Evolutionary conservation across 2,888 invertebrate species (phyloP), one percentile per base, ranked within the genome.

Genomic region (Drosophila austrosaltans): DNA sequence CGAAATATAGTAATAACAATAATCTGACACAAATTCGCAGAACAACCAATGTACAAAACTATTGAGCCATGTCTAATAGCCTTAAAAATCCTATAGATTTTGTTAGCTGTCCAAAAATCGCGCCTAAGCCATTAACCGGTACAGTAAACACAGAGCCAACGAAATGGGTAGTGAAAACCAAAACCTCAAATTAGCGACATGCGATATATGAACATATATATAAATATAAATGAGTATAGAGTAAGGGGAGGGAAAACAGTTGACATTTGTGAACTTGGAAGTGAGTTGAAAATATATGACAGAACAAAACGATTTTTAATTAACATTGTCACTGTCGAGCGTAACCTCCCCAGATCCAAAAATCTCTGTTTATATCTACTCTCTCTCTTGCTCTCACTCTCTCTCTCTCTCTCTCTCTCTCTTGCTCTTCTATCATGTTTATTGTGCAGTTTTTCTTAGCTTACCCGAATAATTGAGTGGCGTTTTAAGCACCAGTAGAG

Each of bases 401-500:
- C 62, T 16, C 58, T 6, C 32, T 16, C 3, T 28, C 0, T 16
- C 39, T 36, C 48, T 57, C 57, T 16, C 39, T 56, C 3, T 32
- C 62, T 30, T 6, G 8, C 8, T 44, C 22, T 7, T 2, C n/a
- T 36, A 36, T 10, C 63, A 36, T 20, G 53, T 5, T 32, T n/a
- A 5, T 25, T 10, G 36, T 36, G 10, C 8, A 36, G 0, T 16
- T 44, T 40, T 53, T 56, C 57, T 16, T 61, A 16, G 83, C 90
- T 92, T 92, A 95, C 95, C 94, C 78, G 95, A 94, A 85, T 94
- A 95, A 90, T 94, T 94, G 61, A 96, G 94, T 48, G 95, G 94
- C 1, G 95, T 94, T 91, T 95, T 94, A 2, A 96, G 92, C 64
- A 96, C 94, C 54, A 97, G 92, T 62, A 97, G 92, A 0, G 96